These are phyloP conservation scores for Platycnemis pennipes DNA, from an alignment of 2,888 invertebrate species.

Conservation along the genomic window DNA sequence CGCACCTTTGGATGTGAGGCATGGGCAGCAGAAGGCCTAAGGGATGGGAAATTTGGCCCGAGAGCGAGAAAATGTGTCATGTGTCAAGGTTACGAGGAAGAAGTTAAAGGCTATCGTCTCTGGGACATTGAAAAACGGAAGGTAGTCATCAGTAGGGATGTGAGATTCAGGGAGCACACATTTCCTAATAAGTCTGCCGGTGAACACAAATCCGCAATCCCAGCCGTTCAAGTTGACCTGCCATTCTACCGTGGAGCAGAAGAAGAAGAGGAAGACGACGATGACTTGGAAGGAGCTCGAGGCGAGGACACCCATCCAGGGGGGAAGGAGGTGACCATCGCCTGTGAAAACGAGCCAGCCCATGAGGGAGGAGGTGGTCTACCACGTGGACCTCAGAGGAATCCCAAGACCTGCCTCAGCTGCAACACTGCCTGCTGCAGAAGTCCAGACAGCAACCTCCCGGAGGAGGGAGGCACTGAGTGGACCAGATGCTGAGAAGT, in stretches of 20 bases:
- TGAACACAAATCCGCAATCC: neutral
- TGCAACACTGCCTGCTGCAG: no score
- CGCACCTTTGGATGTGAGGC: neutral
- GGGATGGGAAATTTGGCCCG: neutral
- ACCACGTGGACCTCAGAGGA: no score
- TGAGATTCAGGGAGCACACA: neutral
- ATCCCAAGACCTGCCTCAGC: no score
- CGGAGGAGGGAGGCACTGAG: no score
- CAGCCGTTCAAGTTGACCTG: neutral
- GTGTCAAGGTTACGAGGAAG: neutral
- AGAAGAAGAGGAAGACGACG: neutral
- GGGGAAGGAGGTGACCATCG: neutral
- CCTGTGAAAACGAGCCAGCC: neutral
- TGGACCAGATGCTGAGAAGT: no score
- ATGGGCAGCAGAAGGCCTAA: neutral
- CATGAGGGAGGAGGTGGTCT: no score
- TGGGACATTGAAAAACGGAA: neutral
- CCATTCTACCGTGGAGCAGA: neutral
- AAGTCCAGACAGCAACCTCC: no score
- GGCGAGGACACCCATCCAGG: neutral
- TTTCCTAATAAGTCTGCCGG: neutral
- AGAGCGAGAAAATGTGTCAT: neutral
- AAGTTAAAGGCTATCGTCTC: neutral
- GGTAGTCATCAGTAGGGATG: neutral
- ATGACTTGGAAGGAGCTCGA: neutral